A percentile compares a stretch with the other conserved stretches of the same genome.
phyloP scores from a whole-genome alignment of 2,888 invertebrate genomes.

The Ormyrus labotus region DNA sequence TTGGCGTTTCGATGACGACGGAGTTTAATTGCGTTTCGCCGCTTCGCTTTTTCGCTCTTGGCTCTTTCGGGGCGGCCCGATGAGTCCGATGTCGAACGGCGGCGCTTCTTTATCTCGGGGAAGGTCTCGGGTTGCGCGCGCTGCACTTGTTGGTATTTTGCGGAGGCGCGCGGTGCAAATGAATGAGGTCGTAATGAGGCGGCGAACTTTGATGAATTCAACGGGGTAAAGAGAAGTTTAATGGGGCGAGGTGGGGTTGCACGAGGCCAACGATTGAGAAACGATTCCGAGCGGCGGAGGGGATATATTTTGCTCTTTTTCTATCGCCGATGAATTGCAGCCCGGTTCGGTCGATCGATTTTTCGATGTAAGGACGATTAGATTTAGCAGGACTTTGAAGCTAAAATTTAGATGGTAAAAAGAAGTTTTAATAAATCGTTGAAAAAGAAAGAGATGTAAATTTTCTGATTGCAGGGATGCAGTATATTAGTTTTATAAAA shows the following conservation, averaged over 20 bases:
- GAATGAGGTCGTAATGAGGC: slow-evolving; percentile 36
- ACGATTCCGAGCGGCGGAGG: neutral
- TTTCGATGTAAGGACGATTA: neutral
- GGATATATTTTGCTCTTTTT: slow-evolving; percentile 6
- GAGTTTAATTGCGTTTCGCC: slow-evolving; percentile 21
- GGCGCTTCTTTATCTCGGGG: neutral
- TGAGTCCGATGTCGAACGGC: neutral
- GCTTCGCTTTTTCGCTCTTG: neutral
- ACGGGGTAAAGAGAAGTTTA: neutral
- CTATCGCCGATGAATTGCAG: neutral
- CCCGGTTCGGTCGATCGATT: neutral
- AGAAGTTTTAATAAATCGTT: too few relatives aligned
- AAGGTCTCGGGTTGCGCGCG: neutral
- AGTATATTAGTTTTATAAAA: too few relatives aligned
- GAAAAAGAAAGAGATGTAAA: too few relatives aligned
- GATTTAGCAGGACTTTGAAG: neutral
- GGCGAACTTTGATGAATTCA: slow-evolving; percentile 7
- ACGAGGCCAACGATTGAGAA: neutral
- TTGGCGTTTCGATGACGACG: neutral
- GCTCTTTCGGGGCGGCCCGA: neutral
- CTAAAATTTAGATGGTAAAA: too few relatives aligned
- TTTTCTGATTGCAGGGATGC: too few relatives aligned
- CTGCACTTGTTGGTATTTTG: slow-evolving; percentile 8
- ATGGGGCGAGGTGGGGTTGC: neutral
- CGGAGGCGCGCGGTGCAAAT: neutral